Evolutionary conservation across 2,888 invertebrate species (phyloP).

Genomic region (Pachymerium ferrugineum): DNA sequence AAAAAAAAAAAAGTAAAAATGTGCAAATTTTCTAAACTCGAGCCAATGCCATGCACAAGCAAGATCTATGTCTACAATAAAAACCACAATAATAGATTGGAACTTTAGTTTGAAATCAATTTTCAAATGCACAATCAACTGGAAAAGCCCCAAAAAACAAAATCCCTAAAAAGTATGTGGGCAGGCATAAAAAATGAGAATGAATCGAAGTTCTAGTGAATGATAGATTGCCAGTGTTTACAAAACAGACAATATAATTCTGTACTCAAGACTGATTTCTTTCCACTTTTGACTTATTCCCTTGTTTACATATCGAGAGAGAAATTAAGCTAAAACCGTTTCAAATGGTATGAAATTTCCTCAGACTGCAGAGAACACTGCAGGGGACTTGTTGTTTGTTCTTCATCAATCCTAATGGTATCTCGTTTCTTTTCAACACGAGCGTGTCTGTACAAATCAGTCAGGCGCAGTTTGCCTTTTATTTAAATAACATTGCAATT

Average conservation of each 20-base stretch:
- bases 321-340: not conserved
- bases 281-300: not conserved
- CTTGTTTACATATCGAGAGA: not conserved
- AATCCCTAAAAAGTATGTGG: no score
- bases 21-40: not conserved
- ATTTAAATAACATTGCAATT: not conserved
- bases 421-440: not conserved
- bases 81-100: no score
- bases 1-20: not conserved
- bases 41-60: not conserved
- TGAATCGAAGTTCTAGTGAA: not conserved
- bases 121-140: not conserved
- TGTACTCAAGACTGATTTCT: not conserved
- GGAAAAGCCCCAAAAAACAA: not conserved
- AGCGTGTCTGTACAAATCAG: not conserved
- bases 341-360: not conserved
- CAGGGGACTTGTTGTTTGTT: slow-evolving; percentile 5
- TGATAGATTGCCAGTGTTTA: not conserved
- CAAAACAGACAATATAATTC: not conserved
- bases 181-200: not conserved
- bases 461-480: not conserved
- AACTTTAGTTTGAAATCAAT: no score
- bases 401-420: not conserved
- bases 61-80: no score
- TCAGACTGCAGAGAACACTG: not conserved